A percentile compares a stretch with the other conserved stretches of the same genome.
Conservation (phyloP, 1,140 invertebrate genomes). For the Limonius californicus region DNA sequence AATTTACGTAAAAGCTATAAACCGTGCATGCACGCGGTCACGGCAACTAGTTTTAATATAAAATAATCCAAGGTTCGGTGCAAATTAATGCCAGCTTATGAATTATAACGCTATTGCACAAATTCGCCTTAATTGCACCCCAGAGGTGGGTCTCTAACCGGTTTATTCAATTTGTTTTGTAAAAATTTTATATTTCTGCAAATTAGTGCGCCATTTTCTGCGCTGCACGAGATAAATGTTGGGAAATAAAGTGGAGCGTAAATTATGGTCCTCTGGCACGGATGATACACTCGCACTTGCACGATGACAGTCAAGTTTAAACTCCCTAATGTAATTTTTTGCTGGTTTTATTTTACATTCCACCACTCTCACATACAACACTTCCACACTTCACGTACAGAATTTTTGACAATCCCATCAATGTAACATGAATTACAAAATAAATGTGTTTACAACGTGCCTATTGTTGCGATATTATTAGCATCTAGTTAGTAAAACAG, state of each 20-base stretch:
- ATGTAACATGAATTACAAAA: too few species aligned
- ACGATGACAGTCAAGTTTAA: background rate
- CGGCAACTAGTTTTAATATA: conserved; percentile 7
- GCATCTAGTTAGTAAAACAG: too few species aligned
- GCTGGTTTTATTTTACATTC: too few species aligned
- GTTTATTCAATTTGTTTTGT: conserved; percentile 8
- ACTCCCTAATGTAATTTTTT: conserved; percentile 2
- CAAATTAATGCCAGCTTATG: conserved; percentile 6
- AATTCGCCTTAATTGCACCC: conserved; percentile 4
- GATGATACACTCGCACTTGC: background rate
- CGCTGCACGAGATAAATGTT: too few species aligned
- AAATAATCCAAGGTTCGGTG: conserved; percentile 8
- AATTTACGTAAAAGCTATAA: conserved; percentile 1
- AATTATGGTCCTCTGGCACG: too few species aligned
- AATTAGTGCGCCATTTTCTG: background rate
- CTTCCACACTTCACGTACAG: too few species aligned
- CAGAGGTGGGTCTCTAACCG: background rate
- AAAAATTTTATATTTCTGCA: conserved; percentile 4
- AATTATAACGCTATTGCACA: conserved; percentile 6
- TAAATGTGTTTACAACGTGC: too few species aligned
- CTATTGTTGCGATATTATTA: too few species aligned
- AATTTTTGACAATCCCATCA: too few species aligned
- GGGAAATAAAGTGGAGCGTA: too few species aligned
- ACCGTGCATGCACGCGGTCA: conserved; percentile 4
- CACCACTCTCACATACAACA: too few species aligned